Conservation (phyloP, 1,140 invertebrate genomes). For the Lethocerus indicus region DNA sequence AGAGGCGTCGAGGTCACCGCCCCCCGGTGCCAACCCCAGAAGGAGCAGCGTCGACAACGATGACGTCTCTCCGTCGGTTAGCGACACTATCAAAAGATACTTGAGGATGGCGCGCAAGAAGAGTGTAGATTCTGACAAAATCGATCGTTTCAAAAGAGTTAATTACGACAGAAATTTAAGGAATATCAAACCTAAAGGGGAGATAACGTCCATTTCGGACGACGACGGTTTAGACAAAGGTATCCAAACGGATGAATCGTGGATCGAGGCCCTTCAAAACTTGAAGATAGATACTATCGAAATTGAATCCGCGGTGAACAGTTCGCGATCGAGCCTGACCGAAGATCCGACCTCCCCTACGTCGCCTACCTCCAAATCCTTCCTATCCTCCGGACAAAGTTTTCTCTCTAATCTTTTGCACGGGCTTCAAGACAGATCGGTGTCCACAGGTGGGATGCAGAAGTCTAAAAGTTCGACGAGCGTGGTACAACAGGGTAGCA, state of each 20-base stretch:
- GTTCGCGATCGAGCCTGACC: constrained; percentile 25
- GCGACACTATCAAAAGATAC: constrained; percentile 69
- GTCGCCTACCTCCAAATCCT: constrained; percentile 24
- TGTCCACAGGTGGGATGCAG: constrained; percentile 40
- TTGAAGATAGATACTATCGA: constrained; percentile 22
- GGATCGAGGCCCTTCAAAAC: constrained; percentile 32
- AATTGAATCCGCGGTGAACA: constrained; percentile 19
- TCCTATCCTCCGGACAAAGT: constrained; percentile 33
- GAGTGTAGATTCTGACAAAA: constrained; percentile 59
- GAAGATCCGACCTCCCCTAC: constrained; percentile 30
- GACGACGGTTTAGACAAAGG: constrained; percentile 52
- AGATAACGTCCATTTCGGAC: constrained; percentile 51
- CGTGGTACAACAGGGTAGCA: constrained; percentile 54
- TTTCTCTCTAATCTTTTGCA: constrained; percentile 47
- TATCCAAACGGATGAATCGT: constrained; percentile 53
- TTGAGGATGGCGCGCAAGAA: constrained; percentile 71
- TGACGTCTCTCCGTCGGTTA: constrained; percentile 66
- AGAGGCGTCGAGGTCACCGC: constrained; percentile 22
- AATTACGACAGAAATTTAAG: constrained; percentile 72
- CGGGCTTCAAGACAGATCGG: constrained; percentile 23
- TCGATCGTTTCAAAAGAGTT: constrained; percentile 66
- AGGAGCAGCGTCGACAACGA: constrained; percentile 61
- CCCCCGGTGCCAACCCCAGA: constrained; percentile 30
- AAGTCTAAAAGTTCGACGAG: constrained; percentile 73
- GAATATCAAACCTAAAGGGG: constrained; percentile 64